These are phyloP conservation scores for Pseudopipra pipra DNA, from an alignment of 2,113 vertebrate genomes.

Conservation along the genomic window DNA sequence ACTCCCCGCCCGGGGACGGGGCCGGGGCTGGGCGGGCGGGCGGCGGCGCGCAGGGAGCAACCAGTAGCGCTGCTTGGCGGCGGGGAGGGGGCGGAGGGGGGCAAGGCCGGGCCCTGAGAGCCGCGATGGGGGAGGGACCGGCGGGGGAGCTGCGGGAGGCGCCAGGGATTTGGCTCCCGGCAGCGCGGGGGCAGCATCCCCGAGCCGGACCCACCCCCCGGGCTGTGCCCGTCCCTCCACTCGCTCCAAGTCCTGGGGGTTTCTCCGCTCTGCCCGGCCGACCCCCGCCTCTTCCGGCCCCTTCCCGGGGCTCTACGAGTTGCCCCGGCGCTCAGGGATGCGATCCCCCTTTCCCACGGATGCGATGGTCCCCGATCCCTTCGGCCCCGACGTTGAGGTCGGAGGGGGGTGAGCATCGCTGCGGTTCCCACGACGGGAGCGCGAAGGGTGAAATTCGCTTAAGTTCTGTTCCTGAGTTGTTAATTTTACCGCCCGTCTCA, in stretches of 20 bases:
- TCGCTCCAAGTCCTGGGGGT: neutral
- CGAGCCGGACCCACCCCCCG: neutral
- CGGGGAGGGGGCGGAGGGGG: neutral
- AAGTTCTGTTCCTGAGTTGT: neutral
- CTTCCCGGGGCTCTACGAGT: neutral
- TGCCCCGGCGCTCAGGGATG: neutral
- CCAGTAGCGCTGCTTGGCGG: neutral
- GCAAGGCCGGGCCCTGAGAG: neutral
- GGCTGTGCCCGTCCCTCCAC: too few relatives aligned
- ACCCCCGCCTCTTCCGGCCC: too few relatives aligned
- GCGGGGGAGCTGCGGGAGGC: neutral
- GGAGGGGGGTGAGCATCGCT: neutral
- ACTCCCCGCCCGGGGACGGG: neutral
- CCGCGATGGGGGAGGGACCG: neutral
- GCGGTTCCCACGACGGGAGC: neutral
- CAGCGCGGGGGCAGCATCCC: neutral
- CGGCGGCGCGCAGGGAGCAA: neutral
- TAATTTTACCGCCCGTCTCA: neutral
- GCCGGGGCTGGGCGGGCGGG: neutral
- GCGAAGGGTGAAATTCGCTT: neutral
- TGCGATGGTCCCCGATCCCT: neutral
- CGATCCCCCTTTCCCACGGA: neutral
- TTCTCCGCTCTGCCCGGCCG: neutral
- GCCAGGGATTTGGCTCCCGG: constrained; percentile 15
- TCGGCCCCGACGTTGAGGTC: neutral